phyloP scores from a whole-genome alignment of 2,888 invertebrate genomes.

The Palloptera scutellata region DNA sequence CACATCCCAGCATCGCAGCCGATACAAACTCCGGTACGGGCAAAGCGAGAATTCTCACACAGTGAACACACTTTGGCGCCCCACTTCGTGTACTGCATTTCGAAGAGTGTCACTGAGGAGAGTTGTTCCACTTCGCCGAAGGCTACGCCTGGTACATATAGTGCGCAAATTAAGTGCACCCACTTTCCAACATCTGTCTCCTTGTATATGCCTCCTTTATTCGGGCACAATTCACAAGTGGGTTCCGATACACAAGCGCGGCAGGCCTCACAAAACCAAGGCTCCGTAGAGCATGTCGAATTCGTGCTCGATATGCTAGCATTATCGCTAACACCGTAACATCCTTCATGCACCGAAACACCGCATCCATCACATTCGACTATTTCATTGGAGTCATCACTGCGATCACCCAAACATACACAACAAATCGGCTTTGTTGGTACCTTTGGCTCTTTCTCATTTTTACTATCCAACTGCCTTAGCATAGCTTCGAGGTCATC shows the following conservation, averaged over 20 bases:
- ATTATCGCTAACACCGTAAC: slow-evolving; percentile 93
- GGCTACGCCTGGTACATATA: slow-evolving; percentile 96
- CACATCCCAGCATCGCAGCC: slow-evolving; percentile 99
- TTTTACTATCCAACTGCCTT: slow-evolving; percentile 37
- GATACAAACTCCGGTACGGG: slow-evolving; percentile 93
- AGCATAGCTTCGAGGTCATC: slow-evolving; percentile 38
- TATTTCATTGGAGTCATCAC: slow-evolving; percentile 94
- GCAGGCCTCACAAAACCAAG: slow-evolving; percentile 99
- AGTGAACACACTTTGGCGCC: slow-evolving; percentile 91
- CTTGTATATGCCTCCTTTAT: slow-evolving; percentile 89
- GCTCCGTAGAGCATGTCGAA: slow-evolving; percentile 94
- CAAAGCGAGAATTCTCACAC: slow-evolving; percentile 86
- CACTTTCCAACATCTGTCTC: slow-evolving; percentile 97
- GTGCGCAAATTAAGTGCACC: slow-evolving; percentile 97
- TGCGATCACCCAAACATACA: slow-evolving; percentile 91
- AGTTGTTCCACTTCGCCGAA: slow-evolving; percentile 94
- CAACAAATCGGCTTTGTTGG: slow-evolving; percentile 85
- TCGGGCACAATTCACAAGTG: slow-evolving; percentile 95
- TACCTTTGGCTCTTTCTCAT: slow-evolving; percentile 53
- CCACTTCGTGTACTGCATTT: slow-evolving; percentile 98
- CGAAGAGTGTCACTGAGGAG: slow-evolving; percentile 92
- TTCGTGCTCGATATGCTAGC: slow-evolving; percentile 91
- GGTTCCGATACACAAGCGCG: slow-evolving; percentile 89
- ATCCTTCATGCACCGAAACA: slow-evolving; percentile 96
- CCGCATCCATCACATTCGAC: slow-evolving; percentile 98